Evolutionary conservation across 2,888 invertebrate genomes (phyloP).

Genomic region (Drosophila eohydei): DNA sequence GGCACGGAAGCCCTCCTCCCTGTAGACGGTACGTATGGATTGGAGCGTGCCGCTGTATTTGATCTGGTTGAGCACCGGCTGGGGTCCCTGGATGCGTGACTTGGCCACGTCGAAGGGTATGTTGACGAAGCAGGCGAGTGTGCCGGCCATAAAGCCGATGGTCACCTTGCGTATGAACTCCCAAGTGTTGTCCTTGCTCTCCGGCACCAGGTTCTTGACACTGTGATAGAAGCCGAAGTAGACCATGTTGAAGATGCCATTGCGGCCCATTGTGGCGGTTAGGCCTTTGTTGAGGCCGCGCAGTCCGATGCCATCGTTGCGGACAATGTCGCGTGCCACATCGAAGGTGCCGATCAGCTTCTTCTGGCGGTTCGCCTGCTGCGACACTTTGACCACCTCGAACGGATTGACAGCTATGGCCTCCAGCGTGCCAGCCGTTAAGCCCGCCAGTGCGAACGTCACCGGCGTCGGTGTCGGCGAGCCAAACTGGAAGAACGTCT

Average conservation of each 20-base stretch:
- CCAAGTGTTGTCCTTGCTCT: conserved; percentile 88
- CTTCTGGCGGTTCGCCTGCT: conserved; percentile 90
- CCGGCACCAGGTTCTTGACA: conserved; percentile 90
- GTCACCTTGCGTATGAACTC: conserved; percentile 91
- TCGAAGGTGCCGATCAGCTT: conserved; percentile 90
- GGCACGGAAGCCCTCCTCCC: conserved; percentile 94
- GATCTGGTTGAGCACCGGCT: conserved; percentile 89
- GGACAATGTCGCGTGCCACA: conserved; percentile 92
- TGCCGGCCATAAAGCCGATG: conserved; percentile 95
- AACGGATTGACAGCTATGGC: conserved; percentile 96
- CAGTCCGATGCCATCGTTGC: conserved; percentile 91
- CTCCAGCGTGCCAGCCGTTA: conserved; percentile 96
- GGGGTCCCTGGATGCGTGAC: conserved; percentile 97
- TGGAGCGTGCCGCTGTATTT: conserved; percentile 92
- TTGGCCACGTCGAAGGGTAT: conserved; percentile 99
- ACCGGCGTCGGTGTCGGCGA: conserved; percentile 91
- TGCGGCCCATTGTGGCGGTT: conserved; percentile 94
- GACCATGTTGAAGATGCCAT: conserved; percentile 96
- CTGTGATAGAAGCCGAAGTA: conserved; percentile 98
- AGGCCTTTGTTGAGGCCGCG: conserved; percentile 94
- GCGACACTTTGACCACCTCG: conserved; percentile 97
- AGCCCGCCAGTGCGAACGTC: conserved; percentile 95
- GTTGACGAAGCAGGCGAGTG: conserved; percentile 93
- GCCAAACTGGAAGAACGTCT: conserved; percentile 93
- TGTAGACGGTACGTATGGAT: conserved; percentile 90